Percentiles rank a stretch among this genome's conserved stretches.
Evolutionary conservation across 1,140 invertebrate species (phyloP).

Genomic region (Pseudachorutes palmiensis): DNA sequence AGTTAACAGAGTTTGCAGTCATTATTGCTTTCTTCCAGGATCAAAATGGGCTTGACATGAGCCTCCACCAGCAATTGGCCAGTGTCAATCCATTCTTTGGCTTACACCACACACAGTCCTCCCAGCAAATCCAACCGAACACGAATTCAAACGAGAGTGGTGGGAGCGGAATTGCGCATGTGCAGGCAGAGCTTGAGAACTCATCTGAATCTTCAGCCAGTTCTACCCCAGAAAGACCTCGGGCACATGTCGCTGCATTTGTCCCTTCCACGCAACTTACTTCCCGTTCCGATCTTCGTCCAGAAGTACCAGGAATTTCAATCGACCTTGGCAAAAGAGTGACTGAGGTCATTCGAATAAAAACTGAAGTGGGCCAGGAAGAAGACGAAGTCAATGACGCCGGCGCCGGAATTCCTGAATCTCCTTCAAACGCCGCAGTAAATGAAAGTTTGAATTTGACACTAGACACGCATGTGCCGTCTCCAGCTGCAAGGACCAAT

Average conservation of each 20-base stretch:
- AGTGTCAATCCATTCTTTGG: neutral
- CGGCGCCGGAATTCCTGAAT: neutral
- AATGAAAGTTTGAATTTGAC: neutral
- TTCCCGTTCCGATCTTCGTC: no score
- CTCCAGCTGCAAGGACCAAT: no score
- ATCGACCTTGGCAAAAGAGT: neutral
- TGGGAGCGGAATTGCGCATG: neutral
- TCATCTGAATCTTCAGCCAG: slow-evolving; percentile 4
- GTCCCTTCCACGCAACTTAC: no score
- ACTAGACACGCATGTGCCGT: no score
- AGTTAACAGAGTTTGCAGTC: neutral
- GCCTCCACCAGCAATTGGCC: slow-evolving; percentile 22
- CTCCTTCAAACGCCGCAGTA: no score
- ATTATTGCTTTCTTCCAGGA: neutral
- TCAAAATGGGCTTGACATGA: slow-evolving; percentile 36
- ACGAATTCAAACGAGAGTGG: slow-evolving; percentile 35
- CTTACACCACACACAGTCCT: neutral
- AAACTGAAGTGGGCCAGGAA: neutral
- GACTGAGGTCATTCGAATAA: neutral
- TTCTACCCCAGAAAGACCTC: neutral
- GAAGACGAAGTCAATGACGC: neutral
- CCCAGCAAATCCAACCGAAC: neutral
- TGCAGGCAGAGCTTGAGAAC: neutral
- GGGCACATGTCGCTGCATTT: neutral
- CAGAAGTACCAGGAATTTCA: neutral